Conservation (phyloP, 2,113 vertebrate species). For the Ptyas mucosa region DNA sequence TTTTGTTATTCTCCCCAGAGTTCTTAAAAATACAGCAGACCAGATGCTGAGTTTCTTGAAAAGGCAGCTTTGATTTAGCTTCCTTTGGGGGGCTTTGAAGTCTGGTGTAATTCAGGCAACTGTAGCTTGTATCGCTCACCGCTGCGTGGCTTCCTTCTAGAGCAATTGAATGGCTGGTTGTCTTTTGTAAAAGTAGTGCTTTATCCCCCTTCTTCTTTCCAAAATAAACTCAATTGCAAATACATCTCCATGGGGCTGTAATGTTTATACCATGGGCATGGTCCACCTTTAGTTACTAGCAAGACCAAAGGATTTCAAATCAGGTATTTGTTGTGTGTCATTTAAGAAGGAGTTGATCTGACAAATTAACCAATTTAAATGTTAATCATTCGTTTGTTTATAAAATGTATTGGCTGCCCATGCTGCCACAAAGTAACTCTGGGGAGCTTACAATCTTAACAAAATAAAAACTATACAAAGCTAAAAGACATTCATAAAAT, state of each 20-base stretch:
- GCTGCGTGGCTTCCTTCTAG: neutral
- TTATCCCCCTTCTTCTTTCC: neutral
- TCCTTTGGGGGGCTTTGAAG: neutral
- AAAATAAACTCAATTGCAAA: neutral
- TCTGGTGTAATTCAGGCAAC: neutral
- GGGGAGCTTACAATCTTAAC: neutral
- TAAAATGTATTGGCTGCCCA: neutral
- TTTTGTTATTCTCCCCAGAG: neutral
- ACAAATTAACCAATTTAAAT: neutral
- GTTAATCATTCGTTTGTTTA: neutral
- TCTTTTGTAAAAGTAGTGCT: neutral
- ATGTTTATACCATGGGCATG: neutral
- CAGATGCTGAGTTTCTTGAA: slow-evolving; percentile 10
- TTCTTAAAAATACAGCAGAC: neutral
- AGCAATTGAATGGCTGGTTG: neutral
- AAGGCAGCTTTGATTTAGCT: neutral
- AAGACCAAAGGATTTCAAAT: neutral
- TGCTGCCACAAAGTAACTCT: neutral
- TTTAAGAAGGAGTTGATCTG: neutral
- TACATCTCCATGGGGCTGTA: neutral
- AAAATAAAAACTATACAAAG: neutral
- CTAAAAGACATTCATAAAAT: neutral
- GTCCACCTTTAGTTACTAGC: neutral
- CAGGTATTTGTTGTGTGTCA: fast-evolving
- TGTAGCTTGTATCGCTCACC: neutral